Base-by-base conservation (phyloP, 1,140 invertebrate species). In the Hylaeus anthracinus region DNA sequence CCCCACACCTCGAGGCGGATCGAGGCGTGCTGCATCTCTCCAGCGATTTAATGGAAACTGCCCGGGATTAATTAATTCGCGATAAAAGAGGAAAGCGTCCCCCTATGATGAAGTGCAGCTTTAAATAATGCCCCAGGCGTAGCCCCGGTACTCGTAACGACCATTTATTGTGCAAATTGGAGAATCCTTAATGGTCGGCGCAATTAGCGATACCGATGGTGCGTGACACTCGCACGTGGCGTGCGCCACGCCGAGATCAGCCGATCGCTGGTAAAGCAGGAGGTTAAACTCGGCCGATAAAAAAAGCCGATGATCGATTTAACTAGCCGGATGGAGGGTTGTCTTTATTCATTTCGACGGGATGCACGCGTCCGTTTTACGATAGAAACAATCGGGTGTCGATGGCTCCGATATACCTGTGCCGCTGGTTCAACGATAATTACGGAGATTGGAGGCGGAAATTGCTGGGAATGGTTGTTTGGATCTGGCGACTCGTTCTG, bases 151-250 rank as follows among this genome's bases (percentile, higher is more conserved):
- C 75, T 83, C 76, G 84, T 80, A 87, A 87, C 86, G 79, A 85
- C 79, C 76, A 73, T 85, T 84, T 86, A 71, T 82, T 87, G 79
- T 85, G 75, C 82, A 87, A 87, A 86, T 87, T 86, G 85, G 82
- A 87, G 82, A 77, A 87, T 84, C 85, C 79, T 87, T 87, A 87
- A 87, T 87, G 86, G 85, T 74, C 58, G 61, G 85, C 55, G 86
- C 86, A 87, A 87, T 87, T 87, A 87, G 85, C 82, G 78, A 82
- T 87, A 84, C 86, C 75, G 75, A 77, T 79, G 79, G 82, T 75
- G 72, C 72, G 78, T 87, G 86, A 86, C 80, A 73, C 66, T 66
- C 58, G 55, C 85, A 83, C 70, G 58, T 79, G 66, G 72, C 55
- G 72, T 10, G 37, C 41, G 48, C 58, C 51, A 41, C 58, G 45